A percentile compares a stretch with the other conserved stretches of the same genome.
Evolutionary conservation across 2,797 vertebrate genomes (phyloP).

Genomic region (Takifugu rubripes): DNA sequence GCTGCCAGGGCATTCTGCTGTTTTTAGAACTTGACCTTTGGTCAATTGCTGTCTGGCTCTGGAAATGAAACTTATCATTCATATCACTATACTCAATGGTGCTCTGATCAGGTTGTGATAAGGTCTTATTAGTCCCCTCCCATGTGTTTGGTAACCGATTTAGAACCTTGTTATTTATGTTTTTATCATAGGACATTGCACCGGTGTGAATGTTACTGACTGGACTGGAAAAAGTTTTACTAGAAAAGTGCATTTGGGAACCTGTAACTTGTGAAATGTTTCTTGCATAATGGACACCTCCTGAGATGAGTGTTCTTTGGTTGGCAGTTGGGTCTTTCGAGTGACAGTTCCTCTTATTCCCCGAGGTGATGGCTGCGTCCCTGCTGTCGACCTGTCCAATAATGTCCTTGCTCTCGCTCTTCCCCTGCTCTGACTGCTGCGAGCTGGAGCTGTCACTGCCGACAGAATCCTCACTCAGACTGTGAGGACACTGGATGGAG

Average conservation of each 20-base stretch:
- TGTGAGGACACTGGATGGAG: slow-evolving; percentile 74
- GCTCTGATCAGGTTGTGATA: slow-evolving; percentile 78
- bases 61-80: slow-evolving; percentile 79
- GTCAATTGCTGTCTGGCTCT: slow-evolving; percentile 79
- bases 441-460: slow-evolving; percentile 80
- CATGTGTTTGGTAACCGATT: slow-evolving; percentile 81
- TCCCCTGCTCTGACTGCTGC: slow-evolving; percentile 77
- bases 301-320: slow-evolving; percentile 79
- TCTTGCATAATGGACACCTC: slow-evolving; percentile 81
- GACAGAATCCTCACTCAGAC: slow-evolving; percentile 71
- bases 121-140: slow-evolving; percentile 82
- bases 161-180: slow-evolving; percentile 65
- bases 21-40: slow-evolving; percentile 81
- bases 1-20: slow-evolving; percentile 84
- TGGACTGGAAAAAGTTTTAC: slow-evolving; percentile 77
- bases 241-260: slow-evolving; percentile 86
- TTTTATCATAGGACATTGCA: slow-evolving; percentile 81
- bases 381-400: slow-evolving; percentile 78
- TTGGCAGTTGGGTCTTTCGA: slow-evolving; percentile 74
- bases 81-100: slow-evolving; percentile 76
- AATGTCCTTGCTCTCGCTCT: slow-evolving; percentile 79
- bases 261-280: slow-evolving; percentile 78
- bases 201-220: slow-evolving; percentile 65
- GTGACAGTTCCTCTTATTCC: slow-evolving; percentile 78
- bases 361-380: slow-evolving; percentile 70